Percentiles rank a stretch among this genome's conserved stretches.
Evolutionary conservation across 1,140 invertebrate species (phyloP).

Genomic region (Tenebrio molitor): DNA sequence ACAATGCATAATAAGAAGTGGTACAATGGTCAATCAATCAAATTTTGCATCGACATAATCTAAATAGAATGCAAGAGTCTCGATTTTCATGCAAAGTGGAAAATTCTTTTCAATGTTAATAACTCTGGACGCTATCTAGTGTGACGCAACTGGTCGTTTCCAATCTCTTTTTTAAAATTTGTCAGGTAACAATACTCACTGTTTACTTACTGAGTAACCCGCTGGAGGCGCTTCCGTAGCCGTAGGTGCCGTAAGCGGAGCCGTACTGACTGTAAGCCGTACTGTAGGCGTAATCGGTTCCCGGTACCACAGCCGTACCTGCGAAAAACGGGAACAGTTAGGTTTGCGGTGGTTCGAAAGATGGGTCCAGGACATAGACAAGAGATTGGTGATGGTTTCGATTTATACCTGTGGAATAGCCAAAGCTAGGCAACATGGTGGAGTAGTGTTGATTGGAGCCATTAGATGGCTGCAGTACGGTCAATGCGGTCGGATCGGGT

Average conservation of each 20-base stretch:
- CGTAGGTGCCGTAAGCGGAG: slow-evolving; percentile 78
- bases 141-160: too few relatives aligned
- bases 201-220: slow-evolving; percentile 87
- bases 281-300: slow-evolving; percentile 79
- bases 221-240: slow-evolving; percentile 78
- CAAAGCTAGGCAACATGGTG: slow-evolving; percentile 80
- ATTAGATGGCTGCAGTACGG: slow-evolving; percentile 70
- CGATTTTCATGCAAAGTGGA: slow-evolving; percentile 25
- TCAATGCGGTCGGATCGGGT: slow-evolving; percentile 71
- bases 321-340: slow-evolving; percentile 67
- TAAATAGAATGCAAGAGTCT: slow-evolving; percentile 10
- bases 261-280: slow-evolving; percentile 83
- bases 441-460: slow-evolving; percentile 68
- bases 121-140: not conserved
- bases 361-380: too few relatives aligned
- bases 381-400: too few relatives aligned
- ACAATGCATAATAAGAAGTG: slow-evolving; percentile 28
- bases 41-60: slow-evolving; percentile 15
- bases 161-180: slow-evolving; percentile 23
- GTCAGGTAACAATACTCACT: slow-evolving; percentile 72
- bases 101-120: slow-evolving; percentile 31
- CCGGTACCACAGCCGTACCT: slow-evolving; percentile 73
- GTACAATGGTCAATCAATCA: slow-evolving; percentile 35
- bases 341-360: too few relatives aligned
- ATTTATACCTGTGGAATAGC: slow-evolving; percentile 78